A percentile compares a stretch with the other conserved stretches of the same genome.
Conservation (phyloP, 2,797 vertebrate species). For the Ceryle rudis region DNA sequence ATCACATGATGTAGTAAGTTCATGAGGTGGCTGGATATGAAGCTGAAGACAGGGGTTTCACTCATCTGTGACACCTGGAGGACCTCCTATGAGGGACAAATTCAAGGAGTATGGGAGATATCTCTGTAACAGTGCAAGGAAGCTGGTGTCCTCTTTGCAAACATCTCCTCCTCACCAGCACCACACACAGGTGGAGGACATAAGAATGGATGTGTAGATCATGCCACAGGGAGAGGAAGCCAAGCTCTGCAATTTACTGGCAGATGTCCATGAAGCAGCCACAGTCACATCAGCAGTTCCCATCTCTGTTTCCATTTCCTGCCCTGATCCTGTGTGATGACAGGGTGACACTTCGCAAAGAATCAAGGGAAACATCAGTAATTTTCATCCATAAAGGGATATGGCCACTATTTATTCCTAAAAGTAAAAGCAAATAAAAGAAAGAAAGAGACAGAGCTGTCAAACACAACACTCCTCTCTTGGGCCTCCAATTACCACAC, state of each 20-base stretch:
- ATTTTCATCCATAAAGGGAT: neutral
- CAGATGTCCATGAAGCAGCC: neutral
- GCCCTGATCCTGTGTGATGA: accelerated
- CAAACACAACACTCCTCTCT: neutral
- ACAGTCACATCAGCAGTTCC: neutral
- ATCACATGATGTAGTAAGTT: accelerated
- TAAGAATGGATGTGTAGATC: neutral
- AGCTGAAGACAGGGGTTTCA: neutral
- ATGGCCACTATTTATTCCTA: neutral
- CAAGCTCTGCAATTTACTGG: neutral
- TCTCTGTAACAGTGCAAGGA: neutral
- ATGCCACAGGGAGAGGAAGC: neutral
- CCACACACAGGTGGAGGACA: accelerated
- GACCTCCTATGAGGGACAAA: neutral
- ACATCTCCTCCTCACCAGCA: neutral
- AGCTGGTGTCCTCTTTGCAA: neutral
- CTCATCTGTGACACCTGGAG: neutral
- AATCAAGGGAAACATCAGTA: neutral
- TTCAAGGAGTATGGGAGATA: neutral
- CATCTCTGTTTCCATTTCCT: accelerated
- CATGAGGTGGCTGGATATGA: neutral
- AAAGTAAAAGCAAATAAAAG: neutral
- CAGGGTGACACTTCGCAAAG: neutral
- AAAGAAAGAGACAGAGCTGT: neutral
- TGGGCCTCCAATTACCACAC: neutral